Evolutionary conservation across 2,797 vertebrate species (phyloP).

Genomic region (Diglossa cyanea): DNA sequence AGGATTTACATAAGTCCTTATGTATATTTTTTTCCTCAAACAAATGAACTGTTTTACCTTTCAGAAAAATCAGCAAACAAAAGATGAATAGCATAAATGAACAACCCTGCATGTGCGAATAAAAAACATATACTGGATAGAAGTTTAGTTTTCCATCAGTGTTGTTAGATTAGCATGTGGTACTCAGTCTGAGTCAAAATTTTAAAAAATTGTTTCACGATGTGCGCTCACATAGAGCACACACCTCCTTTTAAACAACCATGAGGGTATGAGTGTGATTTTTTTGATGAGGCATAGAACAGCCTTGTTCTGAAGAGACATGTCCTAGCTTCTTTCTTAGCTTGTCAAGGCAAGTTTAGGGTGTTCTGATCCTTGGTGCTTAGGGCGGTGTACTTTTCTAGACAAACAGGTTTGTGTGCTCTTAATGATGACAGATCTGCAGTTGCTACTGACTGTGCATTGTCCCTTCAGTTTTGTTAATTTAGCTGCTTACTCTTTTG

Average conservation of each 20-base stretch:
- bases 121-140: neutral
- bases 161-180: neutral
- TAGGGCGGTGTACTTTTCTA: fast-evolving
- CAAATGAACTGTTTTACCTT: neutral
- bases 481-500: neutral
- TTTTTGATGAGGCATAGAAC: neutral
- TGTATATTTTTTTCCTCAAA: neutral
- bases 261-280: neutral
- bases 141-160: neutral
- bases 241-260: neutral
- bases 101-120: fast-evolving
- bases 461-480: neutral
- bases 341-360: conserved; percentile 19
- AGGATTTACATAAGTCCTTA: neutral
- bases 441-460: neutral
- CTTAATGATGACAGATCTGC: neutral
- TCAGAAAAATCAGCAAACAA: neutral
- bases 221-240: neutral
- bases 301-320: neutral
- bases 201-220: neutral
- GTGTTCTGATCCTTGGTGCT: neutral
- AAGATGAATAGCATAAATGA: neutral
- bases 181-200: neutral
- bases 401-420: conserved; percentile 51
- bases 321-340: neutral